Conservation (phyloP, 2,888 invertebrate species). For the Drosophila neutralis region DNA sequence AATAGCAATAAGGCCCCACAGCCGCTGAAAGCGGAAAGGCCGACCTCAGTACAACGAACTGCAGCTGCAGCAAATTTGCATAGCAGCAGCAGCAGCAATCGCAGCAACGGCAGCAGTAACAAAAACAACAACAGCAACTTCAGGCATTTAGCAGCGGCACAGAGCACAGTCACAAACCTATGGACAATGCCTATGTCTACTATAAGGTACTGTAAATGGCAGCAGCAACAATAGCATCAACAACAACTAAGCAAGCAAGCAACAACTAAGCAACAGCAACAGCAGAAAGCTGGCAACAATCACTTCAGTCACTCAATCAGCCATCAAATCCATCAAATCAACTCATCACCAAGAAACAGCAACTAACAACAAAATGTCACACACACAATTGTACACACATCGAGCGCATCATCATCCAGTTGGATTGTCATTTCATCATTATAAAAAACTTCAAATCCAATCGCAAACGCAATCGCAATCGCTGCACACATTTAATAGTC, state of each 20-base stretch:
- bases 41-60: slow-evolving; percentile 71
- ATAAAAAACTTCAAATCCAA: slow-evolving; percentile 31
- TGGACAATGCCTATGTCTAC: slow-evolving; percentile 85
- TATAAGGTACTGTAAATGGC: slow-evolving; percentile 82
- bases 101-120: slow-evolving; percentile 29
- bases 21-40: slow-evolving; percentile 22
- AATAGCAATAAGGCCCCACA: slow-evolving; percentile 60
- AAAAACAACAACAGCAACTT: slow-evolving; percentile 50
- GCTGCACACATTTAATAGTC: slow-evolving; percentile 26
- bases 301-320: slow-evolving; percentile 35
- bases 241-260: slow-evolving; percentile 35
- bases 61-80: slow-evolving; percentile 63
- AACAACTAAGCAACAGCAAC: slow-evolving; percentile 23
- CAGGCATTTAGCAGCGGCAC: slow-evolving; percentile 64
- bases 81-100: slow-evolving; percentile 47
- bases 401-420: slow-evolving; percentile 37
- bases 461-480: slow-evolving; percentile 4
- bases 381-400: slow-evolving; percentile 16
- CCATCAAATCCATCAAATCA: slow-evolving; percentile 32
- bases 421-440: slow-evolving; percentile 50
- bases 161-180: slow-evolving; percentile 79
- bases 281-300: slow-evolving; percentile 35
- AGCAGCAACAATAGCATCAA: slow-evolving; percentile 24
- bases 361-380: slow-evolving; percentile 41
- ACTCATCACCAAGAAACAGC: slow-evolving; percentile 40